Evolutionary conservation across 37 sponge, comb jelly and placozoan species (phyloP), one percentile per base, ranked within the genome.

Genomic region (Oscarella lobularis): DNA sequence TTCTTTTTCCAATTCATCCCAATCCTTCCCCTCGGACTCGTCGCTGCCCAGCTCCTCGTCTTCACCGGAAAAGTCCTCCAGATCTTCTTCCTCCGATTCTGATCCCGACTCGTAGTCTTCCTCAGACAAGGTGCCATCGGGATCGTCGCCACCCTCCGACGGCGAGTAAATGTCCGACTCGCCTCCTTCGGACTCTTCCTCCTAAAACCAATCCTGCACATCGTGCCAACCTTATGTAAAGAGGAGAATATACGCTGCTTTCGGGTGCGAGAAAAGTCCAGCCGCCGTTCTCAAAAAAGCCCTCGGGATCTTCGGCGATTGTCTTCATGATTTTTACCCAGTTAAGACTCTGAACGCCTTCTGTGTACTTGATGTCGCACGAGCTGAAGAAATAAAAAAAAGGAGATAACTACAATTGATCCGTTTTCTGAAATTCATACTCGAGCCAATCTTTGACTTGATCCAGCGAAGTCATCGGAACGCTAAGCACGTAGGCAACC

Each of bases 291-390:
- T 84, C 87, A 74, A 98, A 98, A 88, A 98, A 98, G 0, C 89
- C 92, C 32, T 90, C 87, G 14, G 95, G 92, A 68, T 98, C 92
- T 75, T 98, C 95, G 33, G 78, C 85, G 73, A 98, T 98, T 39
- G 99, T 94, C 67, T 98, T 98, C 99, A 98, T 98, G 70, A 98
- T 91, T 74, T 98, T 98, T 36, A 90, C 54, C 99, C 99, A 98
- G 74, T 94, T 98, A 66, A 98, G 85, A 66, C 87, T 90, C 79
- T 94, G 92, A 2, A 94, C 76, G 3, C 99, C 99, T 67, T 98
- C 99, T 27, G 99, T 98, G 79, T 98, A 98, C 67, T 90, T 90
- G 75, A 94, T 88, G 70, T 98, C 99, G 88, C 92, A 94, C 33
- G 89, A 88, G 40, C 93, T 92, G 82, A 4, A 66, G 68, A 34